Evolutionary conservation across 2,113 vertebrate genomes (phyloP).

Genomic region (Barnardius zonarius): DNA sequence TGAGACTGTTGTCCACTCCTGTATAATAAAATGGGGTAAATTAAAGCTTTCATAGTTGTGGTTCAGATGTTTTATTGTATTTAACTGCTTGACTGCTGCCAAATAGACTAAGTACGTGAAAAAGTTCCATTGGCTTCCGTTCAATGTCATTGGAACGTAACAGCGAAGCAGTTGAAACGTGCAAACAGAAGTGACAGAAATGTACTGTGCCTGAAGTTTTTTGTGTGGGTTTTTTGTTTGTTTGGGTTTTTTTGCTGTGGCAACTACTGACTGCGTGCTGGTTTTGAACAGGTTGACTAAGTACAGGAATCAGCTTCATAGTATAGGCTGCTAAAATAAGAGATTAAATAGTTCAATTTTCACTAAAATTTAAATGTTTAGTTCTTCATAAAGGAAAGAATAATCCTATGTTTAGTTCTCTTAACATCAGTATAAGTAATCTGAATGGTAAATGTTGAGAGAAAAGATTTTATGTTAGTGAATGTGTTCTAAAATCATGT

Average conservation of each 20-base stretch:
- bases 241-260: not conserved
- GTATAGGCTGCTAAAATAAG: not conserved
- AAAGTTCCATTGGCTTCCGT: not conserved
- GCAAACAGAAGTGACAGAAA: not conserved
- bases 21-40: not conserved
- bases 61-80: not conserved
- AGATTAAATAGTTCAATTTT: not conserved
- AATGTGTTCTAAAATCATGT: not conserved
- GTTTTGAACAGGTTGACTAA: not conserved
- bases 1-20: not conserved
- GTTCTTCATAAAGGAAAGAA: not conserved
- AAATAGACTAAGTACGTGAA: not conserved
- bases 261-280: not conserved
- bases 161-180: not conserved
- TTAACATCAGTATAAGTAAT: not conserved
- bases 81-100: not conserved
- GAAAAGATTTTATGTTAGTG: not conserved
- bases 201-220: not conserved
- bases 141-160: not conserved
- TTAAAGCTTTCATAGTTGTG: not conserved
- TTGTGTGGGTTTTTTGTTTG: not conserved
- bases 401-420: not conserved
- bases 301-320: not conserved
- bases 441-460: not conserved
- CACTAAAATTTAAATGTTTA: not conserved